These are phyloP conservation scores for Nesoenas mayeri DNA, from an alignment of 2,113 vertebrate species.

Conservation along the genomic window DNA sequence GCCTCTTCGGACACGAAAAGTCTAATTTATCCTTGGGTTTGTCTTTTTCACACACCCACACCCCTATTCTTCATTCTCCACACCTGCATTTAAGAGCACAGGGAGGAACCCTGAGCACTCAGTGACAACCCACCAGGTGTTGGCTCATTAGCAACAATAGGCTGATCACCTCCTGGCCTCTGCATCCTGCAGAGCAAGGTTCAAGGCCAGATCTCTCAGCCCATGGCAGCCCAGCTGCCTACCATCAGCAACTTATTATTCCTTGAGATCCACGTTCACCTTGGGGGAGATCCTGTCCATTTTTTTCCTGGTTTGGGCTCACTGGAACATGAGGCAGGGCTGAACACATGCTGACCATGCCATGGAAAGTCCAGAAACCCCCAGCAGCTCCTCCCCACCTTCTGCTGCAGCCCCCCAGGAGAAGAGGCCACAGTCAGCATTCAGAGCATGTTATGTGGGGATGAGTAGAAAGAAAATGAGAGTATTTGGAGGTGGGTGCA, in stretches of 20 bases:
- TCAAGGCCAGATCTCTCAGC: not conserved
- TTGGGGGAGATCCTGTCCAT: not conserved
- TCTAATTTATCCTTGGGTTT: not conserved
- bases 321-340: not conserved
- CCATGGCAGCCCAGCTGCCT: not conserved
- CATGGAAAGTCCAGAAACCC: not conserved
- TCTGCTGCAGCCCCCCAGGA: not conserved
- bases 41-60: not conserved
- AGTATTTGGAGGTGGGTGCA: not conserved
- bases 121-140: not conserved
- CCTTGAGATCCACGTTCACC: not conserved
- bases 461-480: not conserved
- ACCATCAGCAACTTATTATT: not conserved
- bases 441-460: not conserved
- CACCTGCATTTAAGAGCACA: conserved; percentile 1
- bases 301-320: not conserved
- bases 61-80: not conserved
- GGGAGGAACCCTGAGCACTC: not conserved
- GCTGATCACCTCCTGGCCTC: conserved; percentile 15
- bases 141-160: not conserved
- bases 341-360: not conserved
- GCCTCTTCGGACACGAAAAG: not conserved
- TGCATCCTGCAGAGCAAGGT: conserved; percentile 3
- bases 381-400: not conserved
- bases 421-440: not conserved